Evolutionary conservation across 2,888 invertebrate genomes (phyloP), one percentile per base, ranked within the genome.

Genomic region (Coelinius sp.): DNA sequence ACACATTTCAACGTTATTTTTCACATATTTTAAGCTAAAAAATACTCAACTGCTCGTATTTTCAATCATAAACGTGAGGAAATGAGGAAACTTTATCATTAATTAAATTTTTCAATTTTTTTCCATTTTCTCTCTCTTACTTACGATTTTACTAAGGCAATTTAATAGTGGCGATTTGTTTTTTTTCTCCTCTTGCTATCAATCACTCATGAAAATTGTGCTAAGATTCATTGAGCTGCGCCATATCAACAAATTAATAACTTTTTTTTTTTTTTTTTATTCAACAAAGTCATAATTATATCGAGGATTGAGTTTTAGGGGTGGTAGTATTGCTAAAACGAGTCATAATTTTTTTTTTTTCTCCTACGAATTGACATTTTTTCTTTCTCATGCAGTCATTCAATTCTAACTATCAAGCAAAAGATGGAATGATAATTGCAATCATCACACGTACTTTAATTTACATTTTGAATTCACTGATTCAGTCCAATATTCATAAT

Each of bases 131-230:
- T n/a, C 31, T 63, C 62, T 67, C 69, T 75, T 56, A 77, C 77
- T 67, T 73, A 78, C 75, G 73, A 77, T 73, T 65, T 77, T 77
- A 78, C 77, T 78, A 80, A 81, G 79, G 77, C 81, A 81, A 81
- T 79, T 78, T 75, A 79, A 78, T 75, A 80, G 74, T 75, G 77
- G 75, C 76, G 66, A 68, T 75, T 73, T 70, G 66, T 75, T 56
- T 74, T 69, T 68, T 52, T 46, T 70, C 66, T n/a, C n/a, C n/a
- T n/a, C n/a, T n/a, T n/a, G n/a, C 31, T 52, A 46, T 20, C 69
- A 44, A 44, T 56, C 41, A 31, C 59, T 31, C 35, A 35, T 63
- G 59, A 20, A 63, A 72, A 67, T 63, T 52, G 35, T 65, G 52
- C 56, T 64, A 44, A 44, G 22, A 59, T 17, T 56, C 20, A 35